Percentiles rank a stretch among this genome's conserved stretches.
phyloP scores from a whole-genome alignment of 92 coral and sea anemone genomes.

The Chrysogorgia sp. region DNA sequence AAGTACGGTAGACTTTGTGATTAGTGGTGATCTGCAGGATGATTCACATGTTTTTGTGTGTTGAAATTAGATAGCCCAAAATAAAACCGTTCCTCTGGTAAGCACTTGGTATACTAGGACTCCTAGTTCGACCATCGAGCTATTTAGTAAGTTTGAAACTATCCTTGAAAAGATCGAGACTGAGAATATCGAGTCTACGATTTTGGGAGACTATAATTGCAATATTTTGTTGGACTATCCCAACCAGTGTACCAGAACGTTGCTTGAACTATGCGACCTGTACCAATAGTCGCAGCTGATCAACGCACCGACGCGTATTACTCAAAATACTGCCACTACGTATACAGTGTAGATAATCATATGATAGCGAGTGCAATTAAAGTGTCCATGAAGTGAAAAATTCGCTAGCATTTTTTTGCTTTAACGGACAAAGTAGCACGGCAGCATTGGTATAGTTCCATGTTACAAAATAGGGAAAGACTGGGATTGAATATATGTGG shows the following conservation, averaged over 20 bases:
- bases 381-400: too few relatives aligned
- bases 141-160: constrained; percentile 8
- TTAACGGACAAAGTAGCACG: too few relatives aligned
- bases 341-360: neutral
- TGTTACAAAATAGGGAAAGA: too few relatives aligned
- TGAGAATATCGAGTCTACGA: constrained; percentile 22
- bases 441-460: too few relatives aligned
- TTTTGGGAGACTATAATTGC: constrained; percentile 28
- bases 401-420: too few relatives aligned
- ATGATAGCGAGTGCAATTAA: too few relatives aligned
- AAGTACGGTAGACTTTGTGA: constrained; percentile 29
- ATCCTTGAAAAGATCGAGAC: constrained; percentile 34
- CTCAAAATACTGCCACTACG: too few relatives aligned
- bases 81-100: constrained; percentile 31
- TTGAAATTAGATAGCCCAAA: constrained; percentile 31
- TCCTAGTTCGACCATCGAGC: constrained; percentile 19
- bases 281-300: constrained; percentile 20
- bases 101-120: constrained; percentile 25
- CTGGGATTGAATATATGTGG: too few relatives aligned
- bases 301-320: constrained; percentile 26
- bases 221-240: constrained; percentile 5
- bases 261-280: constrained; percentile 35
- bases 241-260: constrained; percentile 4
- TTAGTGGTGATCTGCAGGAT: constrained; percentile 10
- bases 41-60: constrained; percentile 14